Conservation (phyloP, 2,888 invertebrate species). For the Eumacrocentrus americanus region DNA sequence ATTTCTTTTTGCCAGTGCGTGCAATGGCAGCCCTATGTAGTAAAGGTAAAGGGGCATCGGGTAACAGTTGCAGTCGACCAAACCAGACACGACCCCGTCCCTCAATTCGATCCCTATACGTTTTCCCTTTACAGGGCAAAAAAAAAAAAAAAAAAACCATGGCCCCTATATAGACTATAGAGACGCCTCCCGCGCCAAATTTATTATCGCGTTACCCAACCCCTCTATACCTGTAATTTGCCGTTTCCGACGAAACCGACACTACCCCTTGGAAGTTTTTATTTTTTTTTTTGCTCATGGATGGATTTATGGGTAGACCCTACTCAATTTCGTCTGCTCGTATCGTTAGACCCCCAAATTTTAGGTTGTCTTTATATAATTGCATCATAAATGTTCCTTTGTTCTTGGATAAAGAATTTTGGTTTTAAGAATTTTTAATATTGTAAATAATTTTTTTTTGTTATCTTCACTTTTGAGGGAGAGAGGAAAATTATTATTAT, state of each 20-base stretch:
- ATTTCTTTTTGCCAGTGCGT: conserved; percentile 26
- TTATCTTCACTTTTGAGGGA: neutral
- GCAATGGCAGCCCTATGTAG: conserved; percentile 53
- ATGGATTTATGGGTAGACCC: neutral
- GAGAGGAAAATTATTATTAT: neutral
- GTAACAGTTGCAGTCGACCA: conserved; percentile 52
- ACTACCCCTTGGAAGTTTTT: neutral
- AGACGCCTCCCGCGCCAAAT: neutral
- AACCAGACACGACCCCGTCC: neutral
- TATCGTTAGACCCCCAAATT: neutral
- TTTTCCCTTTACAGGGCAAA: too few species aligned
- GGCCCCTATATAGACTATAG: neutral
- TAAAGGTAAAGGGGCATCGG: conserved; percentile 61
- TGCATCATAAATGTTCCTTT: neutral
- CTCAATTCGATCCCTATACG: neutral
- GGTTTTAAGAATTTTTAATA: neutral
- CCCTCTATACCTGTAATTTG: neutral
- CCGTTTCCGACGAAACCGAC: neutral
- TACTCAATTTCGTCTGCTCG: neutral
- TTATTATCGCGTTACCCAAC: neutral
- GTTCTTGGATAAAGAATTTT: neutral
- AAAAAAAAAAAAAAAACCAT: neutral
- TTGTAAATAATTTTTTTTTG: neutral
- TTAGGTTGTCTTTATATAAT: neutral
- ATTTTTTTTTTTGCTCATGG: neutral